These are phyloP conservation scores for Cybosia mesomella DNA, from an alignment of 2,888 invertebrate genomes.

Conservation along the genomic window DNA sequence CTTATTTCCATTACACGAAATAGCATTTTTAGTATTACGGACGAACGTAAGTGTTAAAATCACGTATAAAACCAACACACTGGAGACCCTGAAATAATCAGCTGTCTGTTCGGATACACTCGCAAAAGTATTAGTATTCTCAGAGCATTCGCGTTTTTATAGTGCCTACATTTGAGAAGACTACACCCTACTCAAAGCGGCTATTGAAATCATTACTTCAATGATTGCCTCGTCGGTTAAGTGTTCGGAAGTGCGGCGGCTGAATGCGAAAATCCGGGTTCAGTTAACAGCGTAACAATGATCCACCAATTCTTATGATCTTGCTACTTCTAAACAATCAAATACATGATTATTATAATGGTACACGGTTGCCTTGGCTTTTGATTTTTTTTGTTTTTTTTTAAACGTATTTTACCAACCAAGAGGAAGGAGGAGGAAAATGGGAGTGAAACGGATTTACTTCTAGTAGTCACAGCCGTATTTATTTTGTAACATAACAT, in stretches of 20 bases:
- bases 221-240: slow-evolving; percentile 5
- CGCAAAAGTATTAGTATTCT: slow-evolving; percentile 40
- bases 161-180: slow-evolving; percentile 26
- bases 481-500: too few species aligned
- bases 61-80: slow-evolving; percentile 18
- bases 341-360: not conserved
- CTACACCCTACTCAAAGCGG: slow-evolving; percentile 29
- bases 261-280: slow-evolving; percentile 10
- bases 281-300: not conserved
- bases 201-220: slow-evolving; percentile 38
- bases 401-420: too few species aligned
- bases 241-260: not conserved
- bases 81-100: slow-evolving; percentile 32
- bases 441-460: too few species aligned
- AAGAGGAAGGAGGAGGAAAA: not conserved
- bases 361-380: not conserved
- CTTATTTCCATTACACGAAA: slow-evolving; percentile 20
- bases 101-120: slow-evolving; percentile 12
- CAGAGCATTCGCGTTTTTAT: slow-evolving; percentile 15
- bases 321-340: not conserved
- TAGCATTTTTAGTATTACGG: slow-evolving; percentile 18
- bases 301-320: not conserved
- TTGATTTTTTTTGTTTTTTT: not conserved
- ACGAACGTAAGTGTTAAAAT: slow-evolving; percentile 21
- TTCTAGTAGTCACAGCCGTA: too few species aligned